A percentile compares a stretch with the other conserved stretches of the same genome.
Conservation (phyloP, 1,140 invertebrate genomes). For the Formica selysi region DNA sequence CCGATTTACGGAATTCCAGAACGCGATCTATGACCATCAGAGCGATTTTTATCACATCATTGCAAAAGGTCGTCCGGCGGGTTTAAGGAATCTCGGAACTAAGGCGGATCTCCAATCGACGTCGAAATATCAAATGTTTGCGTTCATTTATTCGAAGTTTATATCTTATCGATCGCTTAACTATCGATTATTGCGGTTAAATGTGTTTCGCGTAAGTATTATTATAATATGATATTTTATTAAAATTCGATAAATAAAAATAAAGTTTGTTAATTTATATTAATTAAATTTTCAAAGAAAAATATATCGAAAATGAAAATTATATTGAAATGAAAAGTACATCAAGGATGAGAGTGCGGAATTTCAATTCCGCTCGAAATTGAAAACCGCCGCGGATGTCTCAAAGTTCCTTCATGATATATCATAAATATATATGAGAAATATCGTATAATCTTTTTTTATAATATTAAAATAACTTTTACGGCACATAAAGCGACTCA, state of each 20-base stretch:
- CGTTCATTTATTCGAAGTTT: not conserved
- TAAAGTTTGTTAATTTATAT: not conserved
- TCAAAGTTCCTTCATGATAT: not conserved
- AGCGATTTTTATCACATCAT: constrained; percentile 41
- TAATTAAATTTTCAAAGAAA: not conserved
- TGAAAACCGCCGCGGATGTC: not conserved
- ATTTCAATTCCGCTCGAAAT: constrained; percentile 44
- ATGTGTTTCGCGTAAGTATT: not conserved
- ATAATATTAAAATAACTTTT: not conserved
- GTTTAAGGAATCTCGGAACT: not conserved
- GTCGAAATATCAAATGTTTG: constrained; percentile 12
- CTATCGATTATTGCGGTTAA: not conserved
- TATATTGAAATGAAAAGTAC: too few species aligned
- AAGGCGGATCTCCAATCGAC: not conserved
- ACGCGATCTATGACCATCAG: not conserved
- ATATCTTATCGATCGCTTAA: not conserved
- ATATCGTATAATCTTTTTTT: not conserved
- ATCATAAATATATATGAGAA: not conserved
- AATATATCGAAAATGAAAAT: not conserved
- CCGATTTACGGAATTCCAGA: constrained; percentile 10
- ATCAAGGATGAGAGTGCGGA: not conserved
- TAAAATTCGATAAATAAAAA: not conserved
- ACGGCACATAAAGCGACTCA: not conserved
- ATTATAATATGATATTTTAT: not conserved
- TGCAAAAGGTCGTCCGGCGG: constrained; percentile 16